phyloP scores from a whole-genome alignment of 2,113 vertebrate genomes.

The Erinaceus europaeus region DNA sequence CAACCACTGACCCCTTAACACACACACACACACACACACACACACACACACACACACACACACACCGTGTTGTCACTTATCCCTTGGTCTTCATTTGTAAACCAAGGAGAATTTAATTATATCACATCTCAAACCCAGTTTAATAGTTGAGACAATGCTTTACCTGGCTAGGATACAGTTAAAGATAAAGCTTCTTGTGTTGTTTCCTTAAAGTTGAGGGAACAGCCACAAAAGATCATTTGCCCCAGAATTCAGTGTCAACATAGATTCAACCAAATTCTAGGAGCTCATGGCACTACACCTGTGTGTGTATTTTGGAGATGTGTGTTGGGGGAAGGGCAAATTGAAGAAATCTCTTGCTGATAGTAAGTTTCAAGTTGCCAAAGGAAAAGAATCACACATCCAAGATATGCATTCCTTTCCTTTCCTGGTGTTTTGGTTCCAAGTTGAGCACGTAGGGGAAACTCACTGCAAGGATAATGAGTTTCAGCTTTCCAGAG shows the following conservation, averaged over 20 bases:
- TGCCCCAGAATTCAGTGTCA: background rate
- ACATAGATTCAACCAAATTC: background rate
- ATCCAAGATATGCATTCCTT: background rate
- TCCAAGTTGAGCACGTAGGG: background rate
- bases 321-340: background rate
- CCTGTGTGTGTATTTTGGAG: background rate
- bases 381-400: background rate
- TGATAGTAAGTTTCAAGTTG: background rate
- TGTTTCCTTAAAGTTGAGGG: conserved; percentile 16
- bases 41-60: background rate
- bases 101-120: background rate
- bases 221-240: background rate
- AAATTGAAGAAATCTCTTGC: background rate
- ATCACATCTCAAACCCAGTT: background rate
- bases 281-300: background rate
- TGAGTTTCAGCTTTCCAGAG: background rate
- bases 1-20: background rate
- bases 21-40: background rate
- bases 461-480: background rate
- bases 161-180: background rate
- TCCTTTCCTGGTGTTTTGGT: background rate
- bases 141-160: background rate
- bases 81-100: background rate
- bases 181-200: background rate
- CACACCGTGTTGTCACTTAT: background rate